Evolutionary conservation across 37 sponge, comb jelly and placozoan species (phyloP).

Genomic region (Mnemiopsis leidyi): DNA sequence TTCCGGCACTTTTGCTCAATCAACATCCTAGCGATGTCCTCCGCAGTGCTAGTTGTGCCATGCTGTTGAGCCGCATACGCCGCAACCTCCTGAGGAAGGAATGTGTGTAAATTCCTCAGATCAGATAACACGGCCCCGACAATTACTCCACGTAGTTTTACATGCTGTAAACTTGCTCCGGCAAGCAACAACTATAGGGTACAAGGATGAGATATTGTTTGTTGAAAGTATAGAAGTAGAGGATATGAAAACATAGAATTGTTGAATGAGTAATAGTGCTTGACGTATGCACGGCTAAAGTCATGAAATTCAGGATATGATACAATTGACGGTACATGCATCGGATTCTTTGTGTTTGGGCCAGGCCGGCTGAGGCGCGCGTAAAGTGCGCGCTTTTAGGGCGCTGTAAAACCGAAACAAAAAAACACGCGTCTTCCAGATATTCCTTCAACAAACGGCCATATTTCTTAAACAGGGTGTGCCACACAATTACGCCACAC

Average conservation of each 20-base stretch:
- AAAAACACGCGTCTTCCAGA: background rate
- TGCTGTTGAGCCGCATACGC: constrained; percentile 34
- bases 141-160: too few relatives aligned
- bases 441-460: background rate
- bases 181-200: too few relatives aligned
- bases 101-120: background rate
- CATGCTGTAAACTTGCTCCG: background rate
- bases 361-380: background rate
- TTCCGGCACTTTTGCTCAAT: constrained; percentile 36
- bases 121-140: background rate
- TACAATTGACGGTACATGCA: background rate
- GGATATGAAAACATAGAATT: too few relatives aligned
- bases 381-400: background rate
- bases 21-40: constrained; percentile 56
- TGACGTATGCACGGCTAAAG: background rate
- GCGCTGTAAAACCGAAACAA: background rate
- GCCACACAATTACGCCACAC: background rate
- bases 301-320: background rate
- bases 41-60: constrained; percentile 48
- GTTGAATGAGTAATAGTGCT: background rate
- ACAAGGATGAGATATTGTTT: too few relatives aligned
- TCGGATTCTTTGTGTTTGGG: background rate
- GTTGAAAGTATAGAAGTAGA: too few relatives aligned
- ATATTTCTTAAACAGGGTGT: background rate
- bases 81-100: constrained; percentile 26